Base-by-base conservation (phyloP, 2,888 invertebrate genomes). In the Aethes cnicana region DNA sequence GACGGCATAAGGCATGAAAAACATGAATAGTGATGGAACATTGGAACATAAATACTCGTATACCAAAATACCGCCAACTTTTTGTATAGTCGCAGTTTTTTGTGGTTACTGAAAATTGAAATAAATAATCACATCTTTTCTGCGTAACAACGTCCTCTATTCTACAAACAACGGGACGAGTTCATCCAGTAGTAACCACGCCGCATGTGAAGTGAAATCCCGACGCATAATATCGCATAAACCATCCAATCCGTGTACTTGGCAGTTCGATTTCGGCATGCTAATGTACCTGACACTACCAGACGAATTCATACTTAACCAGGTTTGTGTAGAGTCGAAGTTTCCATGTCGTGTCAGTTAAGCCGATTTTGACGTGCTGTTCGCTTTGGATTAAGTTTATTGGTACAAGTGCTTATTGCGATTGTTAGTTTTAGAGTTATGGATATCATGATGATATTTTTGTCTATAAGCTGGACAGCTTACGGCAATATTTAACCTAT, bases 251-350 rank as follows among this genome's bases (percentile, higher is more conserved):
- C 21, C 39, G 20, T 25, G 39, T 39, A 32, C 4, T 12, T 39
- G 47, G 47, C 39, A 47, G 47, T 47, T 47, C 47, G 23, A 47
- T 47, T 47, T 47, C 28, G 11, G 8, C 39, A 47, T 47, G 39
- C 47, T 47, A 47, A 47, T 47, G 18, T 25, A 16, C n/a, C 12
- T 37, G 6, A 4, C 4, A 8, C 30, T 7, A 16, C 2, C 28
- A 14, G 7, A 6, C 30, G 2, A 32, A 25, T 23, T 11, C n/a
- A 6, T 17, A 25, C 32, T 11, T 18, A n/a, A 17, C 18, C 2
- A n/a, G 1, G 9, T 6, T 16, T n/a, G 3, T 17, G 11, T 18
- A 39, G 17, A 18, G 39, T 11, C n/a, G 30, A 17, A 16, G 30
- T 30, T 21, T 2, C 20, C 21, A 2, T 18, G 21, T n/a, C 5